A percentile compares a stretch with the other conserved stretches of the same genome.
Conservation (phyloP, 2,888 invertebrate genomes). For the Lycophotia porphyrea region DNA sequence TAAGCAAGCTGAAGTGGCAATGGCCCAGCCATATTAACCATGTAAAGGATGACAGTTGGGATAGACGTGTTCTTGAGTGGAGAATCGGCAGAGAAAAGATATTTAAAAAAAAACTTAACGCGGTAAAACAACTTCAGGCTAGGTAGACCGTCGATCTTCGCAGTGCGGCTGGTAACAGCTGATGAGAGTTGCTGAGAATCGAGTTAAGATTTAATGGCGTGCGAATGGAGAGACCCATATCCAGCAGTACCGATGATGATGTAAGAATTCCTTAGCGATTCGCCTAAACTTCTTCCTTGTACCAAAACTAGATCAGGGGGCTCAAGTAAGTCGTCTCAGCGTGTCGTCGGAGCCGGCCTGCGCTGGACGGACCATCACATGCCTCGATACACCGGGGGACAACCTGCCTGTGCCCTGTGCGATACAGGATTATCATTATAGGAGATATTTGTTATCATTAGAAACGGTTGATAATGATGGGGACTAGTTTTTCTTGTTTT, state of each 20-base stretch:
- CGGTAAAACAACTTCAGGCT: background rate
- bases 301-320: slow-evolving; percentile 43
- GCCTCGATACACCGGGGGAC: slow-evolving; percentile 71
- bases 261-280: background rate
- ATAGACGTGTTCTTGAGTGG: background rate
- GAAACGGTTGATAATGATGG: background rate
- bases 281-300: slow-evolving; percentile 40
- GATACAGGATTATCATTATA: slow-evolving; percentile 27
- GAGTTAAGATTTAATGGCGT: background rate
- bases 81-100: background rate
- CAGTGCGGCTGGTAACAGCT: background rate
- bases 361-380: slow-evolving; percentile 76
- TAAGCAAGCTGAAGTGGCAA: background rate
- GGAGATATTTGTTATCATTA: slow-evolving; percentile 25
- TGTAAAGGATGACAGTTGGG: background rate
- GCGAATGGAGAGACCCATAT: background rate
- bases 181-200: too few relatives aligned
- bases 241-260: background rate
- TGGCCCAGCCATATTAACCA: background rate
- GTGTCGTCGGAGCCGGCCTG: slow-evolving; percentile 74
- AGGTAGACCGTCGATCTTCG: background rate
- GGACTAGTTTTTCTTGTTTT: too few relatives aligned
- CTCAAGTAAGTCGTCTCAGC: slow-evolving; percentile 83
- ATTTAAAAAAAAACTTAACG: background rate
- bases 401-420: slow-evolving; percentile 50